Base-by-base conservation (phyloP, 2,113 vertebrate genomes). In the Lonchura striata region DNA sequence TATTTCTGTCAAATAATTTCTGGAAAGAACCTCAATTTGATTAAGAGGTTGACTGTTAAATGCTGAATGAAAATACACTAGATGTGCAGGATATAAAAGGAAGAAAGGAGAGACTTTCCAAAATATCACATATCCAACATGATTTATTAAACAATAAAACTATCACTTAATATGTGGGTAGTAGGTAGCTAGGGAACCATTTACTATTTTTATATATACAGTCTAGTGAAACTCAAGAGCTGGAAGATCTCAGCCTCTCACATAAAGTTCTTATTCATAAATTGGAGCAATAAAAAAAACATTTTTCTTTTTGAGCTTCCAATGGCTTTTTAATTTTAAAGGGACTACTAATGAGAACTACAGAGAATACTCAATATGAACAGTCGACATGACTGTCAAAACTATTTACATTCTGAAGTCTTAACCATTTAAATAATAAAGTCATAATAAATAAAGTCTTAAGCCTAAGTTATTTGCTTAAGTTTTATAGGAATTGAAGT, bases 81-180 rank as follows among this genome's bases (percentile, higher is more conserved):
- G 23, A 61, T 76, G 25, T 49, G n/a, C 7, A n/a, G 61, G 15
- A 79, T 41, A 89, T 19, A 68, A 77, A 66, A 74, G 18, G 11
- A 86, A 78, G 82, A 83, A 86, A 64, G 2, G 4, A 19, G 35
- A 76, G 28, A 68, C 49, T 76, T 86, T 84, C 39, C 49, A 84
- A 92, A 93, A 69, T 46, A 82, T 24, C 44, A 44, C 31, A n/a
- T 64, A 87, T 49, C 44, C 31, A 56, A 53, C 49, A 50, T 49
- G 75, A 91, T 94, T 90, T 91, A 90, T 75, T 93, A 79, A 94
- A 91, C 65, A 90, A 74, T 74, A 90, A 91, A 82, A 56, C 15
- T 30, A 28, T 65, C 27, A 80, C 74, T 86, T 86, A 90, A 28
- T 95, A 76, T 49, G 31, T 83, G 46, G n/a, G 46, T 61, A 72